Conservation (phyloP, 2,113 vertebrate species). For the Chionodraco myersi region DNA sequence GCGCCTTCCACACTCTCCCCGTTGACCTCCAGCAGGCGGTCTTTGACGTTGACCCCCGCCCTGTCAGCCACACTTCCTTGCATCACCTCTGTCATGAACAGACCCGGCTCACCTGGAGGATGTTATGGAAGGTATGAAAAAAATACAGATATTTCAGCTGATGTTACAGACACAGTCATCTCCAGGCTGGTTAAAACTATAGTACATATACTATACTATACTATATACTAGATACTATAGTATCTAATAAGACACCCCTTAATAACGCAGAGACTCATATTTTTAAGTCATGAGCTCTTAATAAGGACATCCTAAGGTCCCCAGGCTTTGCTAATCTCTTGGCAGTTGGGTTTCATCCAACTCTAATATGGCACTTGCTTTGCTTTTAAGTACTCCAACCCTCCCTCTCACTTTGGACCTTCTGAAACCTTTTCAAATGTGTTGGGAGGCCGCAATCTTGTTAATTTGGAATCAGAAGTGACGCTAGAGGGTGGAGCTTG, state of each 20-base stretch:
- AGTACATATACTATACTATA: neutral
- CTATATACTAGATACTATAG: too few relatives aligned
- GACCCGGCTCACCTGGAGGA: slow-evolving; percentile 83
- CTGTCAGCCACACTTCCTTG: slow-evolving; percentile 85
- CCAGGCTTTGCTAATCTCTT: neutral
- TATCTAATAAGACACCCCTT: neutral
- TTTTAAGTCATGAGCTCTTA: neutral
- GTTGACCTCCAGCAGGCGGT: slow-evolving; percentile 92
- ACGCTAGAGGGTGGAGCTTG: neutral
- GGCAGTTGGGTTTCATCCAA: neutral
- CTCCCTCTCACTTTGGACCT: neutral
- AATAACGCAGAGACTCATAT: neutral
- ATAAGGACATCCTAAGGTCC: neutral
- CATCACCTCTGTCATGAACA: slow-evolving; percentile 86
- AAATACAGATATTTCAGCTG: neutral
- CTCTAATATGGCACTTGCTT: neutral
- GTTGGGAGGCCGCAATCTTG: too few relatives aligned
- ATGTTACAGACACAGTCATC: neutral
- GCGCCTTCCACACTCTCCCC: slow-evolving; percentile 86
- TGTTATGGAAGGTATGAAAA: neutral
- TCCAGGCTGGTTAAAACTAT: neutral
- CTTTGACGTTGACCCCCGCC: slow-evolving; percentile 87
- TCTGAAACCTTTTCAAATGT: neutral
- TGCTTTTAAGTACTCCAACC: neutral
- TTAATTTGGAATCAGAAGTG: neutral